Evolutionary conservation across 1,140 invertebrate genomes (phyloP).

Genomic region (Heliconius nattereri): DNA sequence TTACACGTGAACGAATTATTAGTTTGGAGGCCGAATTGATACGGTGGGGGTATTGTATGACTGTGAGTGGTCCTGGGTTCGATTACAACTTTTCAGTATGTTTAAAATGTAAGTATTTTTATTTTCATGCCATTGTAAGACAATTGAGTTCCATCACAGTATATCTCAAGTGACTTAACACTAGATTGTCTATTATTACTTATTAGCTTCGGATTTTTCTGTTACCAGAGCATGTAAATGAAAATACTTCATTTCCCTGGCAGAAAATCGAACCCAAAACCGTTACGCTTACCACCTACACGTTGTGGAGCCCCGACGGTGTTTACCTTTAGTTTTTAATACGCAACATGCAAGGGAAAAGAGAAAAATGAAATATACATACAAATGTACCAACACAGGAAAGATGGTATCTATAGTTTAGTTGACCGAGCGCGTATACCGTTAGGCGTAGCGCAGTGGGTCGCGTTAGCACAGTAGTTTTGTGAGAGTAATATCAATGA

Average conservation of each 20-base stretch:
- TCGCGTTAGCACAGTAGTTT: neutral
- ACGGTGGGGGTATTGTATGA: neutral
- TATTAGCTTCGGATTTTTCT: too few relatives aligned
- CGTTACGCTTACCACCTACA: too few relatives aligned
- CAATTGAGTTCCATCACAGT: too few relatives aligned
- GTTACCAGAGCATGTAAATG: too few relatives aligned
- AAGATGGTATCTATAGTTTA: neutral
- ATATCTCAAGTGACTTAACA: too few relatives aligned
- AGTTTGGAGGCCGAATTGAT: neutral
- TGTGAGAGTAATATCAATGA: neutral
- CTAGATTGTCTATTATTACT: too few relatives aligned
- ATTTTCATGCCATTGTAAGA: too few relatives aligned
- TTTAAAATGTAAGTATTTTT: neutral
- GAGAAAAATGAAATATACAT: neutral
- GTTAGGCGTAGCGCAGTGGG: neutral
- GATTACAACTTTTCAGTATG: neutral
- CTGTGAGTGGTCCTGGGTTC: neutral
- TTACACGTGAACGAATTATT: conserved; percentile 2
- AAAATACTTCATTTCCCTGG: too few relatives aligned
- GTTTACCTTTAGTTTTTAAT: too few relatives aligned
- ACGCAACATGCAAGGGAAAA: too few relatives aligned
- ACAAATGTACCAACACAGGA: neutral
- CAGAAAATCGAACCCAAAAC: too few relatives aligned
- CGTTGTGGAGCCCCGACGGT: too few relatives aligned
- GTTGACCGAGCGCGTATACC: neutral